Evolutionary conservation across 2,113 vertebrate species (phyloP).

Genomic region (Sclerurus mexicanus): DNA sequence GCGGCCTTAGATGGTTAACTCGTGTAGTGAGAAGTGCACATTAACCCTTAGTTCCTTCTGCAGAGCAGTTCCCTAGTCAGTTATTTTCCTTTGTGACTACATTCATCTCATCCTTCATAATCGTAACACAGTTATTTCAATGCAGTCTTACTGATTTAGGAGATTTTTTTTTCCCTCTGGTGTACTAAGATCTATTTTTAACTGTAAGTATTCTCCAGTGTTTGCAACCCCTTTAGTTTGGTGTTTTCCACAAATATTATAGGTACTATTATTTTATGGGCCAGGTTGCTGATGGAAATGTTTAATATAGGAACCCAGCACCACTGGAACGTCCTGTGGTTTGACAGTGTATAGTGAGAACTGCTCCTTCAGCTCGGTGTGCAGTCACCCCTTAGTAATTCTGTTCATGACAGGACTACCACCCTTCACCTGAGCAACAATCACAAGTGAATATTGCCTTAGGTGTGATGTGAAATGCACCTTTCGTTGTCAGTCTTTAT

Average conservation of each 20-base stretch:
- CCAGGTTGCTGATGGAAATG: not conserved
- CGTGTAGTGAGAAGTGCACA: accelerated
- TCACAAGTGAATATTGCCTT: not conserved
- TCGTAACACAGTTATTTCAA: not conserved
- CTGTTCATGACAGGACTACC: not conserved
- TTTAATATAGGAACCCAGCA: not conserved
- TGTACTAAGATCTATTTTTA: not conserved
- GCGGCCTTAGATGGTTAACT: not conserved
- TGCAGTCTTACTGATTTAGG: not conserved
- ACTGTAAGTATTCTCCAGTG: not conserved
- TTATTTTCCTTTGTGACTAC: not conserved
- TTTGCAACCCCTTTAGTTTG: not conserved
- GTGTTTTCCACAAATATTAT: not conserved
- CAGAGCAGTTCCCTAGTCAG: not conserved
- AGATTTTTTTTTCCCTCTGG: not conserved
- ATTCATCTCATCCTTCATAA: not conserved
- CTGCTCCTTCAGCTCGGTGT: not conserved
- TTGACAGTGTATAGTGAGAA: accelerated
- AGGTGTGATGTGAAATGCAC: not conserved
- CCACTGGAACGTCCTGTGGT: not conserved
- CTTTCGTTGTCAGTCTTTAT: not conserved
- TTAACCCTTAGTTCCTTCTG: not conserved
- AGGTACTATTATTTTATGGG: not conserved
- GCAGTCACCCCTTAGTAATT: not conserved
- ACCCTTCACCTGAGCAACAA: not conserved